Base-by-base conservation (phyloP, 2,113 vertebrate genomes). In the Cryptoleucopteryx plumbea region DNA sequence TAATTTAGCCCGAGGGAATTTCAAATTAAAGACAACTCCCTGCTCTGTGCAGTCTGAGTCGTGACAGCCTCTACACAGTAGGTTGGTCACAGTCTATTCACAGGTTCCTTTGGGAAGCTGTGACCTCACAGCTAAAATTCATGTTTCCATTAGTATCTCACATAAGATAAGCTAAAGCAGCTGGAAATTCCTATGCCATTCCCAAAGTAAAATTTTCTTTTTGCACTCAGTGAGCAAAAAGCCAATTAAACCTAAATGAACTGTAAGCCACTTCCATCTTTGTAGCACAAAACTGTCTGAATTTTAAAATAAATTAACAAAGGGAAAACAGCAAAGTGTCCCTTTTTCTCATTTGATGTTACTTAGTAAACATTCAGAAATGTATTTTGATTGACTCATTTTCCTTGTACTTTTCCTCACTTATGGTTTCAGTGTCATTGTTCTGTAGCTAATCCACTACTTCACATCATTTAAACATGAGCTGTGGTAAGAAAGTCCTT, bases 51-150 rank as follows among this genome's bases (percentile, higher is more conserved):
- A 23, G 47, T 48, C 47, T 23, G 47, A 21, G 21, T 48, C 2
- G 2, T 48, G 47, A 48, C 22, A 48, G 7, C 17, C 5, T 56
- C 10, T 66, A 20, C 13, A 32, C 2, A 71, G 32, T 21, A 67
- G 4, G 7, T 11, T 12, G 1, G 5, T 61, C 58, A 59, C 2
- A 5, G 3, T 55, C 8, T 88, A 0, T 27, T 42, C 17, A 61
- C 4, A 16, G 3, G 5, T 59, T 83, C 38, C 9, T 75, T 53
- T 66, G 62, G 74, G 20, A 82, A 93, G 4, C 10, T 50, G 27
- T 59, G 78, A 56, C 10, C 9, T 78, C 23, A 43, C 1, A 20
- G 36, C 16, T 84, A 78, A 84, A 48, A 43, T 7, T 66, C 6
- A 6, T 47, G 4, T 78, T 94, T 87, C 27, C 9, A 2, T 78